Evolutionary conservation across 2,797 vertebrate species (phyloP).

Genomic region (Euthynnus affinis): DNA sequence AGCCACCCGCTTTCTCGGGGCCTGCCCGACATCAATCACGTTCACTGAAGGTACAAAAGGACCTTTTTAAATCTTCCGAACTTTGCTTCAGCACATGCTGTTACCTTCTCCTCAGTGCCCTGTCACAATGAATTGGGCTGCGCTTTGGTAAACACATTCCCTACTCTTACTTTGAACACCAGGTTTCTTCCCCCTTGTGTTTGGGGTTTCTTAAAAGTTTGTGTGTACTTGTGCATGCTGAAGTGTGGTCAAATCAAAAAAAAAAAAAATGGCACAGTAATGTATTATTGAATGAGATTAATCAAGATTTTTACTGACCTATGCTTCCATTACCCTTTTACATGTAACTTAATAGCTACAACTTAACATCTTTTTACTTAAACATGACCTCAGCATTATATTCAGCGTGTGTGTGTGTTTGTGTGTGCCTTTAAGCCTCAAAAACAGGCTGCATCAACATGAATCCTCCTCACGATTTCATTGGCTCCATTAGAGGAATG

Average conservation of each 20-base stretch:
- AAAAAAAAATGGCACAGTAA: not conserved
- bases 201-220: not conserved
- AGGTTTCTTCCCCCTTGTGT: constrained; percentile 28
- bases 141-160: constrained; percentile 68
- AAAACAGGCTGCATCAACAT: constrained; percentile 64
- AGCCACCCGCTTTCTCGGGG: constrained; percentile 42
- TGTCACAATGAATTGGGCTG: constrained; percentile 63
- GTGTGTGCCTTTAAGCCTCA: not conserved
- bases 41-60: constrained; percentile 65
- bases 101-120: constrained; percentile 60
- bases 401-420: not conserved
- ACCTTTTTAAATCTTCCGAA: constrained; percentile 73
- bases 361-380: constrained; percentile 40
- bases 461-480: constrained; percentile 70
- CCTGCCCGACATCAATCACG: constrained; percentile 70
- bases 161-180: constrained; percentile 51
- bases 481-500: constrained; percentile 80
- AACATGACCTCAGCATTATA: constrained; percentile 16
- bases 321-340: constrained; percentile 23
- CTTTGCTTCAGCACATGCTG: constrained; percentile 61
- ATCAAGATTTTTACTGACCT: constrained; percentile 29
- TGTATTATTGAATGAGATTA: constrained; percentile 21
- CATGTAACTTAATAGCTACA: constrained; percentile 20
- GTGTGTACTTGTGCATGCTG: not conserved
- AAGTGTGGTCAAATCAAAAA: not conserved